Evolutionary conservation across 2,888 invertebrate genomes (phyloP), one percentile per base, ranked within the genome.

Genomic region (Pristionchus japonicus): DNA sequence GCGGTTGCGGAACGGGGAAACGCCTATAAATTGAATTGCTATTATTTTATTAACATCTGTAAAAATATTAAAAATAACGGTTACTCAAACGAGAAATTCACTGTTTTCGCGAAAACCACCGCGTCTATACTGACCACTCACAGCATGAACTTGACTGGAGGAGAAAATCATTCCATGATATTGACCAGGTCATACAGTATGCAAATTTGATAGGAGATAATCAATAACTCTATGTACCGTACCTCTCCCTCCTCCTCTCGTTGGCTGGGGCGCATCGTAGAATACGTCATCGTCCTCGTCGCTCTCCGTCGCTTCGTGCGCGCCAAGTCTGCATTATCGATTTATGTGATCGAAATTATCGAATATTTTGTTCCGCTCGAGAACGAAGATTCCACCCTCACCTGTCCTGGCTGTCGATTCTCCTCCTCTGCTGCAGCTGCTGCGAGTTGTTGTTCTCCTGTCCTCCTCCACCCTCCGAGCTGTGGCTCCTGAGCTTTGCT

Each of bases 271-370:
- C 40, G 31, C 49, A 57, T 84, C 83, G 57, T 43, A 43, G 83
- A 84, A 84, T 57, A 84, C 83, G 37, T 84, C 83, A 49, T 57
- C 83, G 57, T 84, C 83, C 37, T 84, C 83, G 23, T 37, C 80
- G 80, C 49, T 49, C 49, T 43, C 80, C 80, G 80, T 37, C 20
- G 20, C 70, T 37, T 40, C 70, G 23, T 70, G 20, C 70, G n/a
- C 57, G n/a, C 57, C 57, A 23, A 57, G 57, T 57, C 57, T 57
- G 57, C 9, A 57, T 57, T n/a, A n/a, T n/a, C 23, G 23, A 57
- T 11, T 43, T 43, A 43, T 43, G n/a, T 43, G 43, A 43, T 43
- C 11, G 43, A 6, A 43, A 43, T 57, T 57, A 17, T 52, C 17
- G 57, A 57, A 4, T 57, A n/a, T n/a, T 57, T 57, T 3, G n/a